Conservation (phyloP, 2,888 invertebrate species). For the Cacoxenus indagator region DNA sequence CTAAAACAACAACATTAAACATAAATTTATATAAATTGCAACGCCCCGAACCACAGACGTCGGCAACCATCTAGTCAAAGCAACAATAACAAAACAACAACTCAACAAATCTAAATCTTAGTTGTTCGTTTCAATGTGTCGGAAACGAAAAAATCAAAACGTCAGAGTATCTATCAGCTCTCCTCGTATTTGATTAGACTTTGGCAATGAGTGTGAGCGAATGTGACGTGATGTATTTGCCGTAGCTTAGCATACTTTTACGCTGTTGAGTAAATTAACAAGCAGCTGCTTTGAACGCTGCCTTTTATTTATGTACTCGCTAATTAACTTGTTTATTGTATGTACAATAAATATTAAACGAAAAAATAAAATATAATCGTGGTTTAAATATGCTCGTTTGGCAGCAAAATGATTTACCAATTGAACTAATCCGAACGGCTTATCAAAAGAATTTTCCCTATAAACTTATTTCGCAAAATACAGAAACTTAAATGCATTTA, state of each 20-base stretch:
- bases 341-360: neutral
- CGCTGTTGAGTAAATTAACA: neutral
- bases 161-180: neutral
- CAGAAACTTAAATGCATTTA: no score
- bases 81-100: neutral
- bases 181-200: neutral
- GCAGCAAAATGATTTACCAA: no score
- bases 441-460: no score
- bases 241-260: neutral
- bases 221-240: neutral
- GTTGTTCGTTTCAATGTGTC: neutral
- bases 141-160: neutral
- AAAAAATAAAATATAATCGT: neutral
- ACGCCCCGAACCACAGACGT: no score
- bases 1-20: neutral
- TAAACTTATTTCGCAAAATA: no score
- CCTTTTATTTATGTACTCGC: slow-evolving; percentile 6
- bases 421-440: no score
- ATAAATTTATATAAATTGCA: neutral
- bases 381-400: neutral
- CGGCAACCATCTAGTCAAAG: neutral
- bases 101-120: no score
- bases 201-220: neutral
- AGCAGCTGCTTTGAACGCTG: no score
- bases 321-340: slow-evolving; percentile 13